These are phyloP conservation scores for Drosophila punjabiensis DNA, from an alignment of 1,140 invertebrate species.

Conservation along the genomic window DNA sequence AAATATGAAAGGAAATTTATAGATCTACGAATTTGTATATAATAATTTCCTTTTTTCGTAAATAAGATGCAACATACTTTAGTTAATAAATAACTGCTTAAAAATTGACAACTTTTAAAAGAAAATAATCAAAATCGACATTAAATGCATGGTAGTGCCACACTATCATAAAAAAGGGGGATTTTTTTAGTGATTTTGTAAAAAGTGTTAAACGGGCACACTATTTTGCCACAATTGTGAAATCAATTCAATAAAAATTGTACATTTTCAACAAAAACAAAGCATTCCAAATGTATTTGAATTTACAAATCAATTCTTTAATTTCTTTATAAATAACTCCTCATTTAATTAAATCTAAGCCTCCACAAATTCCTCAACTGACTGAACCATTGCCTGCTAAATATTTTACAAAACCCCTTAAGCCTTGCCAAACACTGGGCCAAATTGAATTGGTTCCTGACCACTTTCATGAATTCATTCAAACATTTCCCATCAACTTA, in stretches of 20 bases:
- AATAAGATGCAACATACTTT: not conserved
- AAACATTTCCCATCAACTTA: conserved; percentile 24
- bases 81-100: not conserved
- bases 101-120: not conserved
- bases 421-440: not conserved
- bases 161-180: not conserved
- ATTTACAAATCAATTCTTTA: not conserved
- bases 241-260: not conserved
- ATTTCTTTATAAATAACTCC: not conserved
- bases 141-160: not conserved
- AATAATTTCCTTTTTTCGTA: not conserved
- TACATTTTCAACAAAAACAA: not conserved
- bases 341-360: not conserved
- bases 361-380: not conserved
- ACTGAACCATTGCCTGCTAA: not conserved
- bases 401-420: conserved; percentile 3
- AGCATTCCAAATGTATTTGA: too few relatives aligned
- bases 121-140: not conserved
- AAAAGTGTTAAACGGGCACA: not conserved
- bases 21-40: not conserved
- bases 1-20: not conserved
- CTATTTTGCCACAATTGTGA: not conserved
- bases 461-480: conserved; percentile 11
- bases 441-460: conserved; percentile 38
- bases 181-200: not conserved